Evolutionary conservation across 2,797 vertebrate species (phyloP), one percentile per base, ranked within the genome.

Genomic region (Huso huso): DNA sequence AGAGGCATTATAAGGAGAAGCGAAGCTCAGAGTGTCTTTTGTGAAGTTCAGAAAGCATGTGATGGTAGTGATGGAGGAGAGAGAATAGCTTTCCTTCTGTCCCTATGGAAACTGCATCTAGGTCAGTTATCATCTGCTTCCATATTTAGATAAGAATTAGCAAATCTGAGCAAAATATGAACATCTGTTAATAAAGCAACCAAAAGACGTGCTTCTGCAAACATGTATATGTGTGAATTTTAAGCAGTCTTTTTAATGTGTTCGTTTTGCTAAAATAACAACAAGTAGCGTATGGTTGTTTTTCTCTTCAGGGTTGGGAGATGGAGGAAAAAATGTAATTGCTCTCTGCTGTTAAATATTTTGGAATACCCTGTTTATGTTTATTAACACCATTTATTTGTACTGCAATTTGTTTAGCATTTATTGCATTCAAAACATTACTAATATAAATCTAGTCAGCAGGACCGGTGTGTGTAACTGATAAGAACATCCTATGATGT

Each of bases 401-500:
- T 12, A 10, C 18, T 10, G 18, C 61, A 62, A 37, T 62, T 48
- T 62, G 61, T 10, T 48, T 37, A 15, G 61, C 61, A 62, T 62
- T 62, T 18, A 37, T 62, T 18, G n/a, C 61, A 62, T 62, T 62
- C 8, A 62, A 10, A 62, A 62, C 37, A 62, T 62, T 62, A 62
- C 61, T 6, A 62, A 37, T 9, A 62, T 62, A 62, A 62, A 62
- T 62, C 61, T 62, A 37, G 18, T 13, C 61, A 62, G 61, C 55
- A 58, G 61, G 6, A 62, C 8, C 23, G 37, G 61, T 62, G 61
- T 62, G 18, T 48, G 48, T 4, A 62, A 6, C 10, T 62, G 61
- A 62, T 62, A 62, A 62, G 18, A 7, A 9, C 18, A 62, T 62
- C 1, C 61, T 37, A n/a, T 62, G 18, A 23, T 10, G 2, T 5